Percentiles rank a stretch among this genome's conserved stretches.
Conservation (phyloP, 2,113 vertebrate genomes). For the Pteruthius melanotis region DNA sequence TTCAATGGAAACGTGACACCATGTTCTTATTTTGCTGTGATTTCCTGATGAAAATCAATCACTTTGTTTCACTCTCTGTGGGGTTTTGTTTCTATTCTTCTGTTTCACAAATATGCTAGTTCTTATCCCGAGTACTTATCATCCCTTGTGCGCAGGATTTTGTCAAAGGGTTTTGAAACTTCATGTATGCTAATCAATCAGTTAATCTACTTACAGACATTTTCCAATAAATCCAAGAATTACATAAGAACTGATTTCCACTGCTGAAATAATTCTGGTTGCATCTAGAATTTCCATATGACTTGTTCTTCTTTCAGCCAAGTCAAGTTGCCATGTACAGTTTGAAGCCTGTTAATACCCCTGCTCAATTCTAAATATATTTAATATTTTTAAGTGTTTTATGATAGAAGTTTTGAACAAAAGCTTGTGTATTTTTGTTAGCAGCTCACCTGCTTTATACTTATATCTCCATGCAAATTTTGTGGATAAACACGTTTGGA, state of each 20-base stretch:
- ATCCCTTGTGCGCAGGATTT: background rate
- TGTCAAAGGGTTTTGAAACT: constrained; percentile 1
- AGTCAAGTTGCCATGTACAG: background rate
- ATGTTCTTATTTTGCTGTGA: background rate
- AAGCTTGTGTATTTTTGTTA: background rate
- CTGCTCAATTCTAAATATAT: background rate
- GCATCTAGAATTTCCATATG: background rate
- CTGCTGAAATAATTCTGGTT: background rate
- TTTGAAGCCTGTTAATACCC: background rate
- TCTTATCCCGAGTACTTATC: background rate
- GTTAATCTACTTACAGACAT: background rate
- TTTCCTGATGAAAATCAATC: background rate
- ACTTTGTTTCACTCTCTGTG: background rate
- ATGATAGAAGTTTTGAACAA: background rate
- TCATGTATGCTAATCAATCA: background rate
- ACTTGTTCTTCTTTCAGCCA: background rate
- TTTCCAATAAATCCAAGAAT: background rate
- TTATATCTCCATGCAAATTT: background rate
- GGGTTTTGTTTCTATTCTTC: background rate
- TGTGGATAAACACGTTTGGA: background rate
- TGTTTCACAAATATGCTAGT: background rate
- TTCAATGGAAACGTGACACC: background rate
- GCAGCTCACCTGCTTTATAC: background rate
- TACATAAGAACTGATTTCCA: background rate
- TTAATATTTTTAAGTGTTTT: background rate